Percentiles rank a stretch among this genome's conserved stretches.
These are phyloP conservation scores for Heliconius nattereri DNA, from an alignment of 1,140 invertebrate species.

Conservation along the genomic window DNA sequence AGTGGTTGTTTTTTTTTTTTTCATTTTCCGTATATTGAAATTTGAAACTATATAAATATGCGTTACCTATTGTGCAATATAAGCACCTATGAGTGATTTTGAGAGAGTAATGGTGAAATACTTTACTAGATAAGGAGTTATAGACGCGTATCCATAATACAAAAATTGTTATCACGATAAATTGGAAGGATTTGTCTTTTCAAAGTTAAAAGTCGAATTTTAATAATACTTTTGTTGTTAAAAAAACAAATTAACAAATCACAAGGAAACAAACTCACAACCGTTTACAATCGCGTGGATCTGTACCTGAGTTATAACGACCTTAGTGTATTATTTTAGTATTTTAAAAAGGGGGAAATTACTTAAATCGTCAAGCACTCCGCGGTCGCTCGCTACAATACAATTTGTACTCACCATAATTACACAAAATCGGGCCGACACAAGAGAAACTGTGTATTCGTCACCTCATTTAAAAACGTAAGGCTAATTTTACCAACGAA, in stretches of 20 bases:
- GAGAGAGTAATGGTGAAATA: too few species aligned
- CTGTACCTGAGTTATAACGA: too few species aligned
- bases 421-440: background rate
- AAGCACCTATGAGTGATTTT: too few species aligned
- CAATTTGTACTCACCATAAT: conserved; percentile 17
- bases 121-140: too few species aligned
- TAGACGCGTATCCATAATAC: too few species aligned
- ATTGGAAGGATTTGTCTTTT: too few species aligned
- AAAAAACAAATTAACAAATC: too few species aligned
- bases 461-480: conserved; percentile 36
- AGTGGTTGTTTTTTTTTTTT: conserved; percentile 40
- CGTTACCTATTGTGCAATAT: background rate
- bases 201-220: too few species aligned
- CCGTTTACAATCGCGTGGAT: too few species aligned
- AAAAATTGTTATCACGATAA: too few species aligned
- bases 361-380: conserved; percentile 10
- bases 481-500: conserved; percentile 51
- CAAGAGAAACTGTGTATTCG: conserved; percentile 30
- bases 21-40: conserved; percentile 20
- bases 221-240: too few species aligned
- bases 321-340: background rate
- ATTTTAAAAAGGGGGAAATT: background rate
- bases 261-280: too few species aligned
- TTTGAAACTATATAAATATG: background rate
- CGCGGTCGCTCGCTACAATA: background rate